Base-by-base conservation (phyloP, 2,113 vertebrate genomes). In the Scopus umbretta region DNA sequence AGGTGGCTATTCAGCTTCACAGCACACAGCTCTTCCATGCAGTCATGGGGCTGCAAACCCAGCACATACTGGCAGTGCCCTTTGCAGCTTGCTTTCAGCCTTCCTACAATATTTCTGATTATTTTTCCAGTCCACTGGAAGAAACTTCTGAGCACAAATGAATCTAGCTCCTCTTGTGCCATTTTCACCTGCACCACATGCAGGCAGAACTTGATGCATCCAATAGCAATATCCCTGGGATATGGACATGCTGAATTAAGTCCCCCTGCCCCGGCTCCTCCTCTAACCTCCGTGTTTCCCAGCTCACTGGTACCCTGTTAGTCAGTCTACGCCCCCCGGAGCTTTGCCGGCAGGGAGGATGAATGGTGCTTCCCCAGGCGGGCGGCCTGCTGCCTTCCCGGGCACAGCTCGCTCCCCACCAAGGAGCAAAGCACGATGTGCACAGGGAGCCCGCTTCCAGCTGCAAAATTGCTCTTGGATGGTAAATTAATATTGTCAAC, bases 181-280 rank as follows among this genome's bases (percentile, higher is more conserved):
- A 0, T 79, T 89, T 89, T 65, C 23, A 49, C 29, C 43, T 56
- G 42, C 9, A 36, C 8, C 42, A 36, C 30, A 8, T 23, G 11
- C 34, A 86, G 23, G 27, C 52, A 75, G 45, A 79, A 56, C 49
- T n/a, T 36, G 19, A 27, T 52, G 45, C 29, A 49, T n/a, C 30
- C 53, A 30, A 25, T 23, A 63, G 30, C 71, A 71, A 38, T 13
- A 81, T 5, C 10, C 8, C n/a, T 38, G 38, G 32, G 34, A 34
- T 26, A 25, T 9, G 34, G 56, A 14, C 10, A 8, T 40, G 45
- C 9, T 43, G 59, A 73, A 36, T 80, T 20, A 70, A 26, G 9
- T 49, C 4, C 4, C 5, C 6, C 0, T n/a, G 0, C 17, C 1
- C 3, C n/a, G n/a, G n/a, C n/a, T 7, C 40, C 20, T 26, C 13